Conservation (phyloP, 2,113 vertebrate species). For the Ammodytes marinus region DNA sequence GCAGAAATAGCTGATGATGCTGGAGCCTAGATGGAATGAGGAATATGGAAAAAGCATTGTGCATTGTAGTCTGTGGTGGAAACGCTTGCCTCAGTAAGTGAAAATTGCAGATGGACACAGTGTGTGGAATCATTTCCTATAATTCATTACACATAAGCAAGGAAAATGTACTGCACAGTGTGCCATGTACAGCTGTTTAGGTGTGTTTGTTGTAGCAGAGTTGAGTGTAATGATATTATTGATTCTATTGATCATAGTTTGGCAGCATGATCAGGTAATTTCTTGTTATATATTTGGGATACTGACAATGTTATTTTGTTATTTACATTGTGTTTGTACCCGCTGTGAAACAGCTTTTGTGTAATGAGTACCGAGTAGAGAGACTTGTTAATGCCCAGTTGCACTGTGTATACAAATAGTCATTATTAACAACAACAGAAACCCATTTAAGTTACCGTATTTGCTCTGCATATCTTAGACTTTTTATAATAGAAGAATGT, state of each 20-base stretch:
- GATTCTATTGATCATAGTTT: neutral
- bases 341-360: neutral
- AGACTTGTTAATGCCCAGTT: neutral
- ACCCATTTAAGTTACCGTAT: neutral
- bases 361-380: neutral
- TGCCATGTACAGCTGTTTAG: neutral
- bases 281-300: neutral
- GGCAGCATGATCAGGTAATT: neutral
- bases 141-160: neutral
- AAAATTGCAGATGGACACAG: neutral
- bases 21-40: neutral
- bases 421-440: neutral
- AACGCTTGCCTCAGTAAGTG: constrained; percentile 8
- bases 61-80: neutral
- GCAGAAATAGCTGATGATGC: constrained; percentile 6
- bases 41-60: neutral
- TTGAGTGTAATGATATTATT: neutral
- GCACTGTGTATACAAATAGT: neutral
- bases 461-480: neutral
- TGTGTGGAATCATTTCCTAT: neutral
- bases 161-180: neutral
- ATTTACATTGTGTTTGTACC: neutral
- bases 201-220: neutral
- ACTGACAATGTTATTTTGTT: neutral
- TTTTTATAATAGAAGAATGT: neutral